Evolutionary conservation across 2,888 invertebrate species (phyloP).

Genomic region (Sepioteuthis lessoniana): DNA sequence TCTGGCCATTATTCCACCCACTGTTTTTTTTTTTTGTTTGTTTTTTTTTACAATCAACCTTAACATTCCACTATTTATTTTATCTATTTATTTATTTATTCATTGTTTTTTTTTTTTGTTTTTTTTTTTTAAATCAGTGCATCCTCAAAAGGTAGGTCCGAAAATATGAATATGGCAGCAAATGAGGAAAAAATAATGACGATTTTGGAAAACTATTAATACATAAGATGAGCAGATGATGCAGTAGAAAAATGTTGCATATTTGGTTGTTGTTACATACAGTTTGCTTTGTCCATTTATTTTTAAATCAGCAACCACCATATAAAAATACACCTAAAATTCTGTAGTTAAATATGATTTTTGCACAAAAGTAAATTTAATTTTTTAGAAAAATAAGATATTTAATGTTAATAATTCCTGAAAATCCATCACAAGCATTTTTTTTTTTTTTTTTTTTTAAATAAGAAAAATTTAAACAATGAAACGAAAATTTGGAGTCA

Average conservation of each 20-base stretch:
- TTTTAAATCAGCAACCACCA: neutral
- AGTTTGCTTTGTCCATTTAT: neutral
- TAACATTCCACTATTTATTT: neutral
- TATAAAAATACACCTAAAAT: neutral
- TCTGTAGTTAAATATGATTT: neutral
- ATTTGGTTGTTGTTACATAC: neutral
- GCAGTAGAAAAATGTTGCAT: neutral
- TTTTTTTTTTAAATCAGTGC: neutral
- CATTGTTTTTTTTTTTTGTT: too few species aligned
- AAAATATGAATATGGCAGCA: neutral
- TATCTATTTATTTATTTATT: too few species aligned
- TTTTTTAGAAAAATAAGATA: neutral
- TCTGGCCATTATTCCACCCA: conserved; percentile 17
- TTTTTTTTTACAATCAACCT: neutral
- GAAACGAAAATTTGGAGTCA: too few species aligned
- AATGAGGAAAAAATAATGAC: neutral
- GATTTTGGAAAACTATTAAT: too few species aligned
- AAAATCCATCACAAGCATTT: too few species aligned
- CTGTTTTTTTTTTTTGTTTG: neutral
- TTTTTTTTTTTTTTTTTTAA: too few species aligned
- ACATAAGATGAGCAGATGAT: neutral
- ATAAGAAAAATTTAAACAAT: too few species aligned
- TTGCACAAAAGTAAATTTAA: neutral
- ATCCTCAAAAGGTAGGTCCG: neutral
- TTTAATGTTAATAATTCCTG: neutral